Base-by-base conservation (phyloP, 1,140 invertebrate genomes). In the Drosophila lowei region DNA sequence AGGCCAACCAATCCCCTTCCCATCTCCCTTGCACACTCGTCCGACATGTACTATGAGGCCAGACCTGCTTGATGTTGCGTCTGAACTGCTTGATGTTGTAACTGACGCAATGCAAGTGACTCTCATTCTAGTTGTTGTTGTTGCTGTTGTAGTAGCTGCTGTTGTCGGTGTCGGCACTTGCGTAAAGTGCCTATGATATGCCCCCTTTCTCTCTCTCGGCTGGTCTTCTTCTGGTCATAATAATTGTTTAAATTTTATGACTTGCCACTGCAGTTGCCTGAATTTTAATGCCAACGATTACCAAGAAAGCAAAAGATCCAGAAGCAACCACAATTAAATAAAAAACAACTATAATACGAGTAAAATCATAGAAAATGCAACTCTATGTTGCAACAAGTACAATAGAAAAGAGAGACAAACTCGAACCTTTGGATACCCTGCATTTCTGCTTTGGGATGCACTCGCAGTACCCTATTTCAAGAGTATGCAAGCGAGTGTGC, bases 231-330 rank as follows among this genome's bases (percentile, higher is more conserved):
- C 52, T 42, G 23, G 38, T 48, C 41, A 6, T 72, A 57, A 71
- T 85, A 84, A 84, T 80, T 70, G 72, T 84, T 62, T 60, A 62
- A 77, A 57, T 73, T 84, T 85, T 77, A 85, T 77, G 64, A 85
- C 73, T 72, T 72, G 80, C 72, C 72, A 76, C 76, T 86, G 81
- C 81, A 86, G 81, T 86, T 77, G 72, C 50, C 60, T 85, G 81
- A 86, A 81, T 86, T 88, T 86, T 81, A 86, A 78, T 86, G 77
- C 67, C 16, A 68, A 44, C 63, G 61, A 46, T 77, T 78, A 86
- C 75, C 72, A 67, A 79, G 83, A 88, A 84, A 70, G 56, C n/a
- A 13, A 13, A 41, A 53, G 58, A 65, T 43, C 61, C 50, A 13
- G 3, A 11, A 38, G 34, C 11, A 38, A 38, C 34, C 11, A 38